Conservation (phyloP, 2,888 invertebrate genomes). For the Mesorhabditis sp. region DNA sequence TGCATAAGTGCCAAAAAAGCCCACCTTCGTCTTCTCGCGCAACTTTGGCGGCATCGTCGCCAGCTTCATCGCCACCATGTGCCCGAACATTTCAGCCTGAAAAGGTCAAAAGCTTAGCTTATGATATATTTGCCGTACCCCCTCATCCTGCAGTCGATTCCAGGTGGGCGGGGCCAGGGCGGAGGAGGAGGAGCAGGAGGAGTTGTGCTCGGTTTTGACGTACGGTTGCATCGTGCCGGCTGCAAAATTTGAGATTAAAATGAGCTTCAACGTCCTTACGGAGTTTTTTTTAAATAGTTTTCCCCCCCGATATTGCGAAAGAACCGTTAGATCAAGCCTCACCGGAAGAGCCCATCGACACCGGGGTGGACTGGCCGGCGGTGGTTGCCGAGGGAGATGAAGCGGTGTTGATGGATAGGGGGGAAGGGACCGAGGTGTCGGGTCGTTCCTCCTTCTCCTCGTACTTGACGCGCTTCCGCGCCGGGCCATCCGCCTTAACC, state of each 20-base stretch:
- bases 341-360: not conserved
- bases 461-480: too few species aligned
- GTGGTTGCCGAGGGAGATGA: not conserved
- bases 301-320: too few species aligned
- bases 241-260: too few species aligned
- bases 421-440: not conserved
- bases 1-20: too few species aligned
- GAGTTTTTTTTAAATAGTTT: too few species aligned
- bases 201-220: too few species aligned
- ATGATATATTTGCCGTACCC: not conserved
- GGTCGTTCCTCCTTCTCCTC: not conserved
- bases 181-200: not conserved
- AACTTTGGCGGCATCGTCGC: constrained; percentile 1
- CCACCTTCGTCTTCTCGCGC: not conserved
- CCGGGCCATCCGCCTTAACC: not conserved
- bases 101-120: not conserved
- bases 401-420: not conserved
- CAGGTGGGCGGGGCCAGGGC: not conserved
- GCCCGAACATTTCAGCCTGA: constrained; percentile 5
- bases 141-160: not conserved
- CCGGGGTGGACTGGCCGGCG: not conserved
- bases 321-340: not conserved
- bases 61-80: not conserved
- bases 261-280: too few species aligned
- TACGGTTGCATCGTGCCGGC: too few species aligned